phyloP scores from a whole-genome alignment of 2,797 vertebrate species.

The Pantherophis vulpinus region DNA sequence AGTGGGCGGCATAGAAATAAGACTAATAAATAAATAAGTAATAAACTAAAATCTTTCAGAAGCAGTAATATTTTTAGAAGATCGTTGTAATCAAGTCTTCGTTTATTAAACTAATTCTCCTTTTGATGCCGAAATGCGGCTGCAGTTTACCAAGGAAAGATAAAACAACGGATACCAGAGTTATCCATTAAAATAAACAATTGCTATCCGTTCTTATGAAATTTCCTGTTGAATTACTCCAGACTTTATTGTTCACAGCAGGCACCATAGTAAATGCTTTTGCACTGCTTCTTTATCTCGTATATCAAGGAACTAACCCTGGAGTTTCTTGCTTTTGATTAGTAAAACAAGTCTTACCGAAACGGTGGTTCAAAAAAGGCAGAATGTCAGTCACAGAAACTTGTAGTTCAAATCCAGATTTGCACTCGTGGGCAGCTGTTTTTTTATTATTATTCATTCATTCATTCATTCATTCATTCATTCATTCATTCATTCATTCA shows the following conservation, averaged over 20 bases:
- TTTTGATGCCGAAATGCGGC: background rate
- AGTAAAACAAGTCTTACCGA: background rate
- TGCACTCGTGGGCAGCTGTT: background rate
- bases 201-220: background rate
- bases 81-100: background rate
- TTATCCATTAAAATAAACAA: background rate
- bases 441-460: no score
- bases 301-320: background rate
- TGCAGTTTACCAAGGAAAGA: background rate
- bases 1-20: no score
- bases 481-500: no score
- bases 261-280: background rate
- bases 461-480: no score
- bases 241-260: background rate
- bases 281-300: background rate
- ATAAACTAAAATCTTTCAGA: background rate
- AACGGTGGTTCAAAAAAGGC: background rate
- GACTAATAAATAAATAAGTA: background rate
- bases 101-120: background rate
- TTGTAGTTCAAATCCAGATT: background rate
- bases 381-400: background rate
- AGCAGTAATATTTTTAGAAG: no score
- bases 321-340: background rate
- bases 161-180: background rate
- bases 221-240: background rate